Conservation (phyloP, 2,888 invertebrate species). For the Papilio elwesi region DNA sequence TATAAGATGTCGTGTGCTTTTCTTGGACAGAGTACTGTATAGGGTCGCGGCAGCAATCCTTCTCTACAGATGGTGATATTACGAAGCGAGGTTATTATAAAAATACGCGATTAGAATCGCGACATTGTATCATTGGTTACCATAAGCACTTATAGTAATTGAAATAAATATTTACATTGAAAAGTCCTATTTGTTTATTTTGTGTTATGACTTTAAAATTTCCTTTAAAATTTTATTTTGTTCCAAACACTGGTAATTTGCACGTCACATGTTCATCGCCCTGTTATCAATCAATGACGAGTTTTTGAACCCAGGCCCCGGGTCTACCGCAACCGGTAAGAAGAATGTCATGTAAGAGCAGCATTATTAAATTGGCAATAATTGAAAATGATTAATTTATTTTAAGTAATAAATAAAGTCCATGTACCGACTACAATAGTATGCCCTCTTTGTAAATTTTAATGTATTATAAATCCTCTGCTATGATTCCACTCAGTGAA, state of each 20-base stretch:
- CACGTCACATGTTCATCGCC: no score
- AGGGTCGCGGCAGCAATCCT: slow-evolving; percentile 64
- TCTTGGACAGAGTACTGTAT: slow-evolving; percentile 39
- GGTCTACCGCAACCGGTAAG: no score
- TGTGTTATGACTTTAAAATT: slow-evolving; percentile 43
- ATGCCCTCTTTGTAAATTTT: background rate
- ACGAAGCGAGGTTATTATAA: slow-evolving; percentile 66
- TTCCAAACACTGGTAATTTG: no score
- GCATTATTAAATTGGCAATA: no score
- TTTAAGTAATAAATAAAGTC: no score
- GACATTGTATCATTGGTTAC: slow-evolving; percentile 83
- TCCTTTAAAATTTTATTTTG: no score
- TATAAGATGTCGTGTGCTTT: slow-evolving; percentile 67
- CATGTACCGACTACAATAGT: background rate
- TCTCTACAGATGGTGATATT: slow-evolving; percentile 74
- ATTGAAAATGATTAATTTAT: no score
- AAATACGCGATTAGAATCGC: slow-evolving; percentile 62
- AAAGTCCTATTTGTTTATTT: slow-evolving; percentile 42
- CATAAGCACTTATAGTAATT: slow-evolving; percentile 82
- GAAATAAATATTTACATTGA: slow-evolving; percentile 84
- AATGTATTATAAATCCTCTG: background rate
- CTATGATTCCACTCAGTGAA: background rate
- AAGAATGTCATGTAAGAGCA: no score
- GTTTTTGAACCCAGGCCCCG: no score
- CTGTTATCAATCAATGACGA: no score